Percentiles rank a stretch among this genome's conserved stretches.
These are phyloP conservation scores for Rhaphigaster nebulosa DNA, from an alignment of 2,888 invertebrate species.

Conservation along the genomic window DNA sequence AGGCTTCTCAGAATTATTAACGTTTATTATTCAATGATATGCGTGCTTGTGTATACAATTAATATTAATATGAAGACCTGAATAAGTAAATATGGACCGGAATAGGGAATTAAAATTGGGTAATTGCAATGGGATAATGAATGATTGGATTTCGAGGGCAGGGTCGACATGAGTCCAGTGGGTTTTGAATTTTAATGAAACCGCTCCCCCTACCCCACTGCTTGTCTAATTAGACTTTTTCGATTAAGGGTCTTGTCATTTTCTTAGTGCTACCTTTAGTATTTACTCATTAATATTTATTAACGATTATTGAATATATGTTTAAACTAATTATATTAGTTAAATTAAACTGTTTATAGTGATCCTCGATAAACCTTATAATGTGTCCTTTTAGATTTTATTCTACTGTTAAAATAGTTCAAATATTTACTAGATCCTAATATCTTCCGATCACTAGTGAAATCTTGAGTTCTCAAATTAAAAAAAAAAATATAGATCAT, in stretches of 20 bases:
- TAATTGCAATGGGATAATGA: neutral
- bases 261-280: neutral
- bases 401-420: too few relatives aligned
- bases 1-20: too few relatives aligned
- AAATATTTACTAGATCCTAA: too few relatives aligned
- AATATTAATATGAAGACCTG: neutral
- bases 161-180: neutral
- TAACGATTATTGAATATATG: neutral
- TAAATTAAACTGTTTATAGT: too few relatives aligned
- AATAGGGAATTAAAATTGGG: neutral
- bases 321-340: too few relatives aligned
- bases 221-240: neutral
- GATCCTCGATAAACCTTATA: too few relatives aligned
- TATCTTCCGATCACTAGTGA: too few relatives aligned
- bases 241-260: neutral
- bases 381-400: too few relatives aligned
- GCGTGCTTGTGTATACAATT: too few relatives aligned
- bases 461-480: too few relatives aligned
- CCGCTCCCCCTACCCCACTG: neutral
- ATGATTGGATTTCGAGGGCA: neutral
- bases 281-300: neutral
- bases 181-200: constrained; percentile 37
- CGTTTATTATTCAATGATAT: too few relatives aligned
- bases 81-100: neutral
- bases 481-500: too few relatives aligned